These are phyloP conservation scores for Clanis bilineata DNA, from an alignment of 2,888 invertebrate species.

Conservation along the genomic window DNA sequence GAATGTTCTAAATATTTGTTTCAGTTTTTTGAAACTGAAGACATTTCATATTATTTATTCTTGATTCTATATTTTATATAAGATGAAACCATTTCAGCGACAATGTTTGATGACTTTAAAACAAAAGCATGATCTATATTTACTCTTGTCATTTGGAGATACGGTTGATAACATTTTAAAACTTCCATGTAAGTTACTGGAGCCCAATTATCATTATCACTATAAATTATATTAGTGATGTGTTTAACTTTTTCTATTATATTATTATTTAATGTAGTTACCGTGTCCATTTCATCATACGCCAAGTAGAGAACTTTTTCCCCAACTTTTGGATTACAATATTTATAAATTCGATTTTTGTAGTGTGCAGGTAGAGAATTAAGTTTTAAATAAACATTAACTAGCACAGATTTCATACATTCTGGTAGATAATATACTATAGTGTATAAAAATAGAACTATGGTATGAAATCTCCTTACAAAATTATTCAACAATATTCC, in stretches of 20 bases:
- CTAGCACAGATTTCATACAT: constrained; percentile 69
- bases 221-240: constrained; percentile 86
- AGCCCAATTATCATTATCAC: constrained; percentile 91
- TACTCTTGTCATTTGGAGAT: constrained; percentile 52
- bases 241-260: constrained; percentile 84
- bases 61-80: constrained; percentile 56
- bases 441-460: constrained; percentile 65
- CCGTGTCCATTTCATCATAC: constrained; percentile 90
- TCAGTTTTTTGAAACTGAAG: no score
- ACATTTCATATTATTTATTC: constrained; percentile 20
- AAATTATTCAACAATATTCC: constrained; percentile 86
- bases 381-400: constrained; percentile 80
- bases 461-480: constrained; percentile 62
- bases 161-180: constrained; percentile 67
- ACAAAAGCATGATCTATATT: constrained; percentile 90
- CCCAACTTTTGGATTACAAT: constrained; percentile 82
- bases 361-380: constrained; percentile 76
- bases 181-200: constrained; percentile 87
- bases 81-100: constrained; percentile 73
- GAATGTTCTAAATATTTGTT: no score
- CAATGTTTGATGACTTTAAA: constrained; percentile 81
- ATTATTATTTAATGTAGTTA: constrained; percentile 85
- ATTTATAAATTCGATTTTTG: constrained; percentile 75
- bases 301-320: constrained; percentile 87
- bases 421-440: constrained; percentile 76